phyloP scores from a whole-genome alignment of 1,140 invertebrate genomes.

The Eumaeus atala region DNA sequence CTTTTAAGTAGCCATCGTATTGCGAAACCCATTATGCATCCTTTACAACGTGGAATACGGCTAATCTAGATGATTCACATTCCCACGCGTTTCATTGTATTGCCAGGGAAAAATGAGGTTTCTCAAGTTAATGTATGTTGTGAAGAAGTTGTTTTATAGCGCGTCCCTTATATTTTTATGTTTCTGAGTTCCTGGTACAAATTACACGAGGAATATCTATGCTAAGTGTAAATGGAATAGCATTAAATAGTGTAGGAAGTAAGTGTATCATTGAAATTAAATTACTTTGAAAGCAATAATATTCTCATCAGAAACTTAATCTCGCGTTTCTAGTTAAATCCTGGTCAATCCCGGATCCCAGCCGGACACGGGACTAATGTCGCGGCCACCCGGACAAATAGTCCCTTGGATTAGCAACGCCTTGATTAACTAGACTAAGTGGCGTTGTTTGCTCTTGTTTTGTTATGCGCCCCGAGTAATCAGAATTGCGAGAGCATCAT shows the following conservation, averaged over 20 bases:
- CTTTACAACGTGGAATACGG: neutral
- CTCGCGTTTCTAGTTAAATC: constrained; percentile 38
- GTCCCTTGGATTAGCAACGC: constrained; percentile 49
- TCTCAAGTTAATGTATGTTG: constrained; percentile 1
- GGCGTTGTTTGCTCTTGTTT: constrained; percentile 41
- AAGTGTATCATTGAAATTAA: neutral
- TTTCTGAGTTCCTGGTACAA: neutral
- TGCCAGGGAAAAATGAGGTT: neutral
- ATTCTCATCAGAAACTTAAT: constrained; percentile 35
- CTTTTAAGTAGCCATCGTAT: neutral
- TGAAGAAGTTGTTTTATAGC: neutral
- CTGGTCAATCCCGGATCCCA: constrained; percentile 39
- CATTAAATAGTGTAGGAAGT: no score
- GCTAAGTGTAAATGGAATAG: no score
- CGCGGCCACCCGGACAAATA: constrained; percentile 55
- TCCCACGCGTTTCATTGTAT: neutral
- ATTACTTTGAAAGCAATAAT: constrained; percentile 17
- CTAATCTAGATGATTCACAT: constrained; percentile 1
- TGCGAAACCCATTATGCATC: neutral
- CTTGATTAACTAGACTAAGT: constrained; percentile 58
- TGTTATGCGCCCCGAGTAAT: constrained; percentile 52
- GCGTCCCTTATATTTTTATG: neutral
- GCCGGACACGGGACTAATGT: constrained; percentile 56
- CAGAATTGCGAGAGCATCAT: neutral
- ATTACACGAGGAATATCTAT: no score